A percentile compares a stretch with the other conserved stretches of the same genome.
Conservation (phyloP, 2,113 vertebrate species). For the Triplophysa siluroides region DNA sequence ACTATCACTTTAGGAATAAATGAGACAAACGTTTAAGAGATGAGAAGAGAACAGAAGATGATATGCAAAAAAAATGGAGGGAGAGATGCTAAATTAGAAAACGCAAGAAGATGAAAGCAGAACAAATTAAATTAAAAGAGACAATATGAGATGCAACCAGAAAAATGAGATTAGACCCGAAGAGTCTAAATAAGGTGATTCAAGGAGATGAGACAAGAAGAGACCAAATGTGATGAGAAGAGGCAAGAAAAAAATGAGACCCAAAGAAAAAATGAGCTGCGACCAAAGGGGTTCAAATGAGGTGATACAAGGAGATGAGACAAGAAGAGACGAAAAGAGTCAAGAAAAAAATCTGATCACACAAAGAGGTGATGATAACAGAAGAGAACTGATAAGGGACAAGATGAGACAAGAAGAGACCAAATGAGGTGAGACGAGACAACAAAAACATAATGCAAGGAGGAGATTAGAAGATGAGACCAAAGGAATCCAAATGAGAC, state of each 20-base stretch:
- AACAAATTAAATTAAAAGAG: no score
- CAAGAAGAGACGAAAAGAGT: no score
- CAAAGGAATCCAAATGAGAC: background rate
- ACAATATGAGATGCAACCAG: no score
- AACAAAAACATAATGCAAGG: slow-evolving; percentile 26
- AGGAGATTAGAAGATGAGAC: background rate
- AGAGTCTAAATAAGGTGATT: background rate
- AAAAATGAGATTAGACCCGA: no score
- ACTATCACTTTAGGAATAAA: background rate
- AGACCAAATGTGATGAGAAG: background rate
- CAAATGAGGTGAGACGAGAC: background rate
- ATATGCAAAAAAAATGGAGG: background rate
- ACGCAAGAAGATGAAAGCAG: no score
- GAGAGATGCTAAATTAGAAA: background rate
- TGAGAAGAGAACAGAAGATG: background rate
- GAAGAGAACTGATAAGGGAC: no score
- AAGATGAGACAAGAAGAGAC: background rate
- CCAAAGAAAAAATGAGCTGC: no score
- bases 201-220: background rate
- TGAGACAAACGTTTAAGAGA: background rate
- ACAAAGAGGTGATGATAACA: no score
- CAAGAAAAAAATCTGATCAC: no score
- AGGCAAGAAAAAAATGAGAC: no score
- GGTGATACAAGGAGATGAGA: no score
- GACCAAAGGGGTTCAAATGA: no score